phyloP scores from a whole-genome alignment of 2,888 invertebrate genomes.

The Metallyticus violacea region DNA sequence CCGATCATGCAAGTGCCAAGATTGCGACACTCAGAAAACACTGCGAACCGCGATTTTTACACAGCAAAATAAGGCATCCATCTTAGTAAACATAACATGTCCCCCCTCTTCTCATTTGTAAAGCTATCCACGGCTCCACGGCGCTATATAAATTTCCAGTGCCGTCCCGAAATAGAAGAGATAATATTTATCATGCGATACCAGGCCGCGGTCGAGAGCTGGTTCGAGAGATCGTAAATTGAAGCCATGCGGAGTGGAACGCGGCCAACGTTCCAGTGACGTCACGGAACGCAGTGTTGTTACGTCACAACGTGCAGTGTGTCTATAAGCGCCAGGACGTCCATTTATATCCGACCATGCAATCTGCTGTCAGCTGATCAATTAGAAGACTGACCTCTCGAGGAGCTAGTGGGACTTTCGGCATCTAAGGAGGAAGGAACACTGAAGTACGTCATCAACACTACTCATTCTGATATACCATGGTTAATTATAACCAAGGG shows the following conservation, averaged over 20 bases:
- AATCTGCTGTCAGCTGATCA: not conserved
- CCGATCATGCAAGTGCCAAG: too few species aligned
- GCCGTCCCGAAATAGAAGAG: not conserved
- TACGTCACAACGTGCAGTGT: not conserved
- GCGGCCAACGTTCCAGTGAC: not conserved
- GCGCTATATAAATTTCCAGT: not conserved
- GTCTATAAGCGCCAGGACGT: not conserved
- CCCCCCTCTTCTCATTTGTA: not conserved
- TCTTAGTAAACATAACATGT: not conserved
- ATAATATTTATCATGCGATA: not conserved
- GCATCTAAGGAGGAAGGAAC: too few species aligned
- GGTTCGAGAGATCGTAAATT: not conserved
- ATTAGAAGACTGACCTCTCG: not conserved
- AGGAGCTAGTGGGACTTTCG: too few species aligned
- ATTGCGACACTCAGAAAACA: not conserved
- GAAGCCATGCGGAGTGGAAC: not conserved
- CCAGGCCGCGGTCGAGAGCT: too few species aligned
- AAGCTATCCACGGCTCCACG: not conserved
- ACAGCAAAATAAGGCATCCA: not conserved
- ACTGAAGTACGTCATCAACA: not conserved
- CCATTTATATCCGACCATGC: not conserved
- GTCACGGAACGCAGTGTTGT: not conserved
- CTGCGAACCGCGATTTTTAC: not conserved
- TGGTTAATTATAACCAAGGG: too few species aligned
- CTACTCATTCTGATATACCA: not conserved